phyloP scores from a whole-genome alignment of 2,888 invertebrate species.

The Rhingia campestris region DNA sequence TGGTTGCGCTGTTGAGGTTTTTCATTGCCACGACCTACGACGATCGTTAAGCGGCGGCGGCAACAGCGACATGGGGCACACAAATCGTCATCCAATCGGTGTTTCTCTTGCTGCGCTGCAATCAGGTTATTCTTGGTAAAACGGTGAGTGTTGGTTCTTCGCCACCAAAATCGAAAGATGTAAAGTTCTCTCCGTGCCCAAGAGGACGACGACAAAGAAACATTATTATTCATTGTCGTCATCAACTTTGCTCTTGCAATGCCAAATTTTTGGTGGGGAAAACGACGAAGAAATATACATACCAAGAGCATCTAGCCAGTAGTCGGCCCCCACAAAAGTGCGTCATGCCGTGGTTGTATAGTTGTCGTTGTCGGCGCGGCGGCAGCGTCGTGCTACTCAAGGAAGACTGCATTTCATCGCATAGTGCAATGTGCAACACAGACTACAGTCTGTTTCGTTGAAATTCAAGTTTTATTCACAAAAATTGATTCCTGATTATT shows the following conservation, averaged over 20 bases:
- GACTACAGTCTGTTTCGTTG: background rate
- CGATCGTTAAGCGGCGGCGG: constrained; percentile 1
- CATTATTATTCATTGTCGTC: constrained; percentile 45
- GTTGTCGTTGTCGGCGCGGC: background rate
- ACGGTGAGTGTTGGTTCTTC: constrained; percentile 39
- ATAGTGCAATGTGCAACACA: background rate
- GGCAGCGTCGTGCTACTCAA: constrained; percentile 26
- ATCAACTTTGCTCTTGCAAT: constrained; percentile 50
- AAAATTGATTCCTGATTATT: no score
- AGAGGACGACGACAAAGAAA: constrained; percentile 10
- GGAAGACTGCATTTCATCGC: constrained; percentile 34
- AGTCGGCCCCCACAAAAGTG: constrained; percentile 41
- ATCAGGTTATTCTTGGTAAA: constrained; percentile 43
- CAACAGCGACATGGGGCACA: constrained; percentile 10
- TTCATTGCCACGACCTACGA: constrained; percentile 74
- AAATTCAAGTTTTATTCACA: background rate
- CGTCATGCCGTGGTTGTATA: constrained; percentile 25
- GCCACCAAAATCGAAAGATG: constrained; percentile 20
- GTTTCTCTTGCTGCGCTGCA: constrained; percentile 23
- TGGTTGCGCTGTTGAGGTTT: constrained; percentile 31
- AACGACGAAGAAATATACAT: constrained; percentile 3
- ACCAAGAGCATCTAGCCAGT: constrained; percentile 12
- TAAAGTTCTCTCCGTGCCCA: background rate
- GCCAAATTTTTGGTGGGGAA: constrained; percentile 7
- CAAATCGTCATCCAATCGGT: constrained; percentile 35